Conservation (phyloP, 1,140 invertebrate genomes). For the Ostrea denselamellosa region DNA sequence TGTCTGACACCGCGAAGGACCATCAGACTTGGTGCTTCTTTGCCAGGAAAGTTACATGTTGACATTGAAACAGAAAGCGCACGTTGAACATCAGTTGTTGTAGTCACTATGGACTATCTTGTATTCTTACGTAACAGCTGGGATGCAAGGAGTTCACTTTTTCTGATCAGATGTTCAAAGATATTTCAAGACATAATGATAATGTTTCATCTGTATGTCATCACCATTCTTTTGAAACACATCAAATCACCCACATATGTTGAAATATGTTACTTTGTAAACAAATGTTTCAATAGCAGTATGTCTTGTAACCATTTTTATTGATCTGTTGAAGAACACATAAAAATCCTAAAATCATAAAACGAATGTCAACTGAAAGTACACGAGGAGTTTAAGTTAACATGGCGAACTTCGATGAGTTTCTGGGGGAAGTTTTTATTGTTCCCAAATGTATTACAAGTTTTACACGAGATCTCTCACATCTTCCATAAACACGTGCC, state of each 20-base stretch:
- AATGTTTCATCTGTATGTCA: no score
- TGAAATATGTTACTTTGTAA: background rate
- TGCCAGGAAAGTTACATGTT: background rate
- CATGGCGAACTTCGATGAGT: background rate
- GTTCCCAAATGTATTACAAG: background rate
- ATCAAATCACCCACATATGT: background rate
- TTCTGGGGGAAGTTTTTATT: background rate
- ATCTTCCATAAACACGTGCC: background rate
- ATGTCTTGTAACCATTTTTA: background rate
- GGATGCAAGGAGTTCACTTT: no score
- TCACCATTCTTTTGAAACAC: no score
- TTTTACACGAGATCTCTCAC: background rate
- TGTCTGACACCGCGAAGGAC: background rate
- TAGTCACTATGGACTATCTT: no score
- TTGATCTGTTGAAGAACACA: slow-evolving; percentile 4
- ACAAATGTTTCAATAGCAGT: background rate
- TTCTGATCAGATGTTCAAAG: no score
- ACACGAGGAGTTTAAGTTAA: background rate
- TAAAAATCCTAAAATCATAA: background rate
- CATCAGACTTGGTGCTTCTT: background rate
- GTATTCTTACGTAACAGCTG: no score
- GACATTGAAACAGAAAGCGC: background rate
- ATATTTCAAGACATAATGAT: no score
- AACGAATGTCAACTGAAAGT: background rate
- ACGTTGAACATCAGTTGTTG: no score